Percentiles rank a stretch among this genome's conserved stretches.
phyloP scores from a whole-genome alignment of 2,113 vertebrate genomes.

The Halichoeres trimaculatus region DNA sequence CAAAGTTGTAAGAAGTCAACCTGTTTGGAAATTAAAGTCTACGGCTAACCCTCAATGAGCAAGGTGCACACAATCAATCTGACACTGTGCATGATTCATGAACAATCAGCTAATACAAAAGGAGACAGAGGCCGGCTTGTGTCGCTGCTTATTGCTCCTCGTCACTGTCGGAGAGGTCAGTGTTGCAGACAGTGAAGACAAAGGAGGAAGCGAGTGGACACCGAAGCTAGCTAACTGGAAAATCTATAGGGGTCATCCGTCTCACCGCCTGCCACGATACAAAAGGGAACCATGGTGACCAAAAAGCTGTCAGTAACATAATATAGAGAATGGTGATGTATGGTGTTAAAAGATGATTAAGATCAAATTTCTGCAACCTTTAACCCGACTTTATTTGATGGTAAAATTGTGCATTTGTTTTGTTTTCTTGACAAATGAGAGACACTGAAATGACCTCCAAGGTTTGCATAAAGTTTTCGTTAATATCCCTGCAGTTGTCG shows the following conservation, averaged over 20 bases:
- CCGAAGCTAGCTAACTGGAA: slow-evolving; percentile 59
- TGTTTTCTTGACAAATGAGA: not conserved
- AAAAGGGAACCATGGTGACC: slow-evolving; percentile 67
- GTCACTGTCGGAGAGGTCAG: slow-evolving; percentile 33
- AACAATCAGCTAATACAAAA: slow-evolving; percentile 15
- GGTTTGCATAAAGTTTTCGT: no score
- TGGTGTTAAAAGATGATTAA: not conserved
- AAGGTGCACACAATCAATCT: not conserved
- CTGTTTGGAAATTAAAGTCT: not conserved
- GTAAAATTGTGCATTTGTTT: not conserved
- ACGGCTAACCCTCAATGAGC: not conserved
- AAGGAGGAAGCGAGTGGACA: slow-evolving; percentile 58
- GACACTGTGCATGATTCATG: slow-evolving; percentile 53
- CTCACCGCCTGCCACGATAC: slow-evolving; percentile 60
- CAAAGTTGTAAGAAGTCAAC: not conserved
- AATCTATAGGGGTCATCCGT: slow-evolving; percentile 72
- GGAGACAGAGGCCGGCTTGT: slow-evolving; percentile 20
- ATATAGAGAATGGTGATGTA: slow-evolving; percentile 36
- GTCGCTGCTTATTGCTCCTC: slow-evolving; percentile 34
- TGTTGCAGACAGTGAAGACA: slow-evolving; percentile 23
- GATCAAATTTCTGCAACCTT: no score
- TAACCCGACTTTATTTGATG: no score
- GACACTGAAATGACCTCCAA: no score
- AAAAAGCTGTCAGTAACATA: slow-evolving; percentile 61
- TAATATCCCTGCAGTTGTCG: no score